These are phyloP conservation scores for Paracentrotus lividus DNA, from an alignment of 53 echinoderm and acorn worm genomes.

Conservation along the genomic window DNA sequence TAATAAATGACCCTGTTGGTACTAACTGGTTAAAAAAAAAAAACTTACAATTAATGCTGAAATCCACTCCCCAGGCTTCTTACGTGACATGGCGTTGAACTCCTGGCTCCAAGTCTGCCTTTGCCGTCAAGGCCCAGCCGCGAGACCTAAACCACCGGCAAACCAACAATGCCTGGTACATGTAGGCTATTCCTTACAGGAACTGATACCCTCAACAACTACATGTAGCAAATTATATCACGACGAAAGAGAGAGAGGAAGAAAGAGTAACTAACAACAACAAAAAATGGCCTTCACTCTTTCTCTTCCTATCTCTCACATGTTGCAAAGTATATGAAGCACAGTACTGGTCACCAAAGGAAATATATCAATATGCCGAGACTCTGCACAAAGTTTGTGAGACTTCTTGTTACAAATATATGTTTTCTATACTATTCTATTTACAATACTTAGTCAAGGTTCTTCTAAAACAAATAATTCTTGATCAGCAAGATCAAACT, in stretches of 20 bases:
- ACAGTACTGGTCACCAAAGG: too few species aligned
- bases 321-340: not conserved
- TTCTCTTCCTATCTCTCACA: constrained; percentile 6
- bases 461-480: not conserved
- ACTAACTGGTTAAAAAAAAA: too few species aligned
- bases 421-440: not conserved
- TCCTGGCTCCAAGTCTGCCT: not conserved
- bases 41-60: constrained; percentile 61
- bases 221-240: constrained; percentile 42
- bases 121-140: constrained; percentile 1
- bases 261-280: constrained; percentile 26
- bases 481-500: constrained; percentile 1
- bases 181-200: constrained; percentile 49
- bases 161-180: constrained; percentile 49
- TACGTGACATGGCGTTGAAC: constrained; percentile 54
- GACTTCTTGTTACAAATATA: not conserved
- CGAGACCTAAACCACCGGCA: constrained; percentile 36
- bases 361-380: not conserved
- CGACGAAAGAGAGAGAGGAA: constrained; percentile 27
- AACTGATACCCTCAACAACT: constrained; percentile 56
- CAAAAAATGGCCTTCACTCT: not conserved
- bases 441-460: not conserved
- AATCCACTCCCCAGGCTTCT: constrained; percentile 59
- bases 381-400: not conserved
- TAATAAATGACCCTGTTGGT: not conserved